A percentile compares a stretch with the other conserved stretches of the same genome.
Conservation (phyloP, 2,888 invertebrate species). For the Steromphala cineraria region DNA sequence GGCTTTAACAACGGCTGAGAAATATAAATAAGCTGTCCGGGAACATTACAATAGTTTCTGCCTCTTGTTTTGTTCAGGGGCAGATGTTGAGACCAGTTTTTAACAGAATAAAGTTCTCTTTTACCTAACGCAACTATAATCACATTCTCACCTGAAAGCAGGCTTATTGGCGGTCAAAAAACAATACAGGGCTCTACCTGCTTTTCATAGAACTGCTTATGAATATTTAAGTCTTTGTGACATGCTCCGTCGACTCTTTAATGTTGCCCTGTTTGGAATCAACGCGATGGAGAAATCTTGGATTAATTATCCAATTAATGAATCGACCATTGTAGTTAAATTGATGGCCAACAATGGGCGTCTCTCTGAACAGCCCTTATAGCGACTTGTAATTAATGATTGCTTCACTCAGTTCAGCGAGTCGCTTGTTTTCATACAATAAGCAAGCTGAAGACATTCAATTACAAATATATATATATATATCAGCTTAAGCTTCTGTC, state of each 20-base stretch:
- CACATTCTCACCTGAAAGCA: not conserved
- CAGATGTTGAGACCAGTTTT: not conserved
- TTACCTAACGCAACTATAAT: not conserved
- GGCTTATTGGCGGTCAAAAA: not conserved
- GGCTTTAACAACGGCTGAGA: no score
- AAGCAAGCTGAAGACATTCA: no score
- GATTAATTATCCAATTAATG: slow-evolving; percentile 13
- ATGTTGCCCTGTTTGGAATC: not conserved
- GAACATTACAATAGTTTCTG: no score
- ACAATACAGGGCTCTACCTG: not conserved
- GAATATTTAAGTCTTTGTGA: slow-evolving; percentile 8
- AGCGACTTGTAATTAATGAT: no score
- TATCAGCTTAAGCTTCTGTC: no score
- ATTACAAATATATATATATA: no score
- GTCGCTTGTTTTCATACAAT: no score
- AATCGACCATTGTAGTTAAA: not conserved
- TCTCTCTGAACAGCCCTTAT: no score
- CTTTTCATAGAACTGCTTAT: not conserved
- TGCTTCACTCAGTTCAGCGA: no score
- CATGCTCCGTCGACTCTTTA: not conserved
- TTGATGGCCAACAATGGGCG: no score
- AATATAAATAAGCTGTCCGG: no score
- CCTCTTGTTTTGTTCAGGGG: not conserved
- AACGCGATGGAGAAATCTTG: slow-evolving; percentile 5
- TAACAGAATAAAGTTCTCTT: not conserved